Base-by-base conservation (phyloP, 2,113 vertebrate species). In the Clarias gariepinus region DNA sequence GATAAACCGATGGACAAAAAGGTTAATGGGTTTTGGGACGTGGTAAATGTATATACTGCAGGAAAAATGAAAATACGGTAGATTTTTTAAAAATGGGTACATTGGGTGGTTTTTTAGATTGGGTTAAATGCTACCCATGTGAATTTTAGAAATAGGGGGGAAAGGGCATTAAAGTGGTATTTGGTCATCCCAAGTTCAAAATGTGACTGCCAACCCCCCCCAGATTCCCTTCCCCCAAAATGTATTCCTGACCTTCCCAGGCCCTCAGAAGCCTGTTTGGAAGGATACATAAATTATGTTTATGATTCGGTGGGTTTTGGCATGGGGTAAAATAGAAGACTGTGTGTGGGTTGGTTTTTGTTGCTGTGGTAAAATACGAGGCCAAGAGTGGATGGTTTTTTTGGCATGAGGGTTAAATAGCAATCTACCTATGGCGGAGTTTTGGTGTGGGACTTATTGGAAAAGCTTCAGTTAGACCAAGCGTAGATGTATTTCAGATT, bases 281-380 rank as follows among this genome's bases (percentile, higher is more conserved):
- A 66, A 52, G 41, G 41, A 52, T 19, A 82, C 81, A 82, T 82
- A 82, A 64, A 82, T 82, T 82, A 82, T 53, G 61, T 66, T 82
- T 82, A 66, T 47, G 80, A 81, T 47, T 64, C 33, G 64, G 19
- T 82, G 15, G 33, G 60, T n/a, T 82, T 64, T 64, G 36, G 33
- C 60, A 82, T 47, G 8, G 61, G 33, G 63, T 66, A 64, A 82
- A n/a, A 66, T 12, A 66, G 8, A 25, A 66, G 61, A 66, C 16
- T n/a, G 53, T 53, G 61, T 2, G 15, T 82, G 25, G 36, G 15
- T 3, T 47, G 60, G 8, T 66, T 66, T 66, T 52, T 53, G 61
- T 28, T 28, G 52, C 5, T 4, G 16, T 8, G 36, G 33, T 66
- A 47, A 82, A 47, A 66, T 12, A 53, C 15, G 57, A 61, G 57